phyloP scores from a whole-genome alignment of 2,113 vertebrate species.

The Oxyruncus cristatus region DNA sequence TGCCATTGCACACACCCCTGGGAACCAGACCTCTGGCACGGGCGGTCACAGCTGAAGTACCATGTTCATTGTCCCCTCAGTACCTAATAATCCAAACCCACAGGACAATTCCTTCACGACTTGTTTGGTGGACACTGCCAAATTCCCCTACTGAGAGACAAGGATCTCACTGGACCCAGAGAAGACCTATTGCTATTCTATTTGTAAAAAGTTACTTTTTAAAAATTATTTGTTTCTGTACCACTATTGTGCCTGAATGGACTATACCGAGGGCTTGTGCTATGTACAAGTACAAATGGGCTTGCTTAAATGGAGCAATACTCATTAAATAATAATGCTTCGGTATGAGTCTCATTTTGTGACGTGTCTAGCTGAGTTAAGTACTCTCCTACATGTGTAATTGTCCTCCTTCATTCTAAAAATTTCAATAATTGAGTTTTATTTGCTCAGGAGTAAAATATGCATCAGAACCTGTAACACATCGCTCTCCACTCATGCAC shows the following conservation, averaged over 20 bases:
- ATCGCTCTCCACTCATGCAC: neutral
- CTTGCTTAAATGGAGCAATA: neutral
- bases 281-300: conserved; percentile 17
- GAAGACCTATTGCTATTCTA: neutral
- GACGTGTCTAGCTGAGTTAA: conserved; percentile 26
- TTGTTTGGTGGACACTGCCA: neutral
- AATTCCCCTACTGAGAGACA: neutral
- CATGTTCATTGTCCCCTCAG: neutral
- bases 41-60: neutral
- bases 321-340: conserved; percentile 59
- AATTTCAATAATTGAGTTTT: neutral
- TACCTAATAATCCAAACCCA: neutral
- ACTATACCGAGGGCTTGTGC: neutral
- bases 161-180: neutral
- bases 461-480: neutral
- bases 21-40: neutral
- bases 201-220: neutral
- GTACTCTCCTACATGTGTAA: conserved; percentile 20
- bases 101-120: neutral
- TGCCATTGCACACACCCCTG: neutral
- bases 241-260: neutral
- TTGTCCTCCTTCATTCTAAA: neutral
- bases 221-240: neutral
- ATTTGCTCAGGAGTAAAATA: neutral
- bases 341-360: conserved; percentile 31